A percentile compares a stretch with the other conserved stretches of the same genome.
These are phyloP conservation scores for Acanthochromis polyacanthus DNA, from an alignment of 2,113 vertebrate species.

Conservation along the genomic window DNA sequence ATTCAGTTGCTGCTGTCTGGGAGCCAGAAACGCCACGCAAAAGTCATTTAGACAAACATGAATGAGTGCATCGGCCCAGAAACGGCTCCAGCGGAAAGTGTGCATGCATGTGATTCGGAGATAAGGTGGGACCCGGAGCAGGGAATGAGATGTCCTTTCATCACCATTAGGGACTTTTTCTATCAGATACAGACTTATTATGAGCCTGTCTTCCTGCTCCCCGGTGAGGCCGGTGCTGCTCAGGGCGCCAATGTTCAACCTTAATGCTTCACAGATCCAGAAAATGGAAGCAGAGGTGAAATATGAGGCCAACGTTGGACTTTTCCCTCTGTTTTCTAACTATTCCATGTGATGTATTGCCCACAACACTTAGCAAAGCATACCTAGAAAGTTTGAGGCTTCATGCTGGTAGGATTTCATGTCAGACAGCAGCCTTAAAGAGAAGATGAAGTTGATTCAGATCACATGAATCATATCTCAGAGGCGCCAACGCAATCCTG, in stretches of 20 bases:
- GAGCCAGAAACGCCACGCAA: neutral
- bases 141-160: constrained; percentile 26
- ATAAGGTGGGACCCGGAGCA: constrained; percentile 30
- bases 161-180: constrained; percentile 4
- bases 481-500: no score
- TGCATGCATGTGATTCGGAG: constrained; percentile 9
- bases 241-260: neutral
- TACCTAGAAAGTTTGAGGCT: no score
- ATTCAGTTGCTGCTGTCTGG: neutral
- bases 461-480: neutral
- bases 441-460: neutral
- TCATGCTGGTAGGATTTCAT: no score
- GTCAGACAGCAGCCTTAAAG: neutral
- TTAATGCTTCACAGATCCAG: neutral
- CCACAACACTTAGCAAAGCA: no score
- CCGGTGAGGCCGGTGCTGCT: neutral
- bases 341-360: neutral
- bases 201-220: neutral
- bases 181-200: constrained; percentile 38
- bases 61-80: constrained; percentile 50
- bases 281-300: neutral
- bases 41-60: constrained; percentile 26
- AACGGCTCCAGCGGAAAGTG: constrained; percentile 13
- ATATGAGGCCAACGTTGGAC: neutral
- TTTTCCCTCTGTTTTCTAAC: neutral